Evolutionary conservation across 2,888 invertebrate genomes (phyloP).

Genomic region (Melolontha melolontha): DNA sequence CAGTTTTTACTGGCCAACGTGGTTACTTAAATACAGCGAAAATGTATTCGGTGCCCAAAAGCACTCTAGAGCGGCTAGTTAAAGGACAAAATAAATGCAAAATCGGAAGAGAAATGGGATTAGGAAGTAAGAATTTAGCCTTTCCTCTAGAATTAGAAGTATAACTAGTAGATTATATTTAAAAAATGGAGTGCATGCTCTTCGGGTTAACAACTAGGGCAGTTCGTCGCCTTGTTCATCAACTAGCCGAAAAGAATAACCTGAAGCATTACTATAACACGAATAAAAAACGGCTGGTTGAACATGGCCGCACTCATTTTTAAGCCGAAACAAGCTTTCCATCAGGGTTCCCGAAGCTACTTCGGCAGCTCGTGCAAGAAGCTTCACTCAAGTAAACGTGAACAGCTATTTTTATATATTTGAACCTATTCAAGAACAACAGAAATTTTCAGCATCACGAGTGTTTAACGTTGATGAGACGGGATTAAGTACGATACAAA

Average conservation of each 20-base stretch:
- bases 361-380: too few species aligned
- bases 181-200: conserved; percentile 9
- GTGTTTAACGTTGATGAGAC: too few species aligned
- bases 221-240: too few species aligned
- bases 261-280: conserved; percentile 14
- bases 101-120: not conserved
- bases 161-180: not conserved
- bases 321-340: conserved; percentile 9
- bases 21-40: not conserved
- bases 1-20: too few species aligned
- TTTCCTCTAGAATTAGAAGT: not conserved
- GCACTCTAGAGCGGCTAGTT: not conserved
- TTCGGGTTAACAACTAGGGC: conserved; percentile 21
- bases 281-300: not conserved
- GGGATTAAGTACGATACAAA: too few species aligned
- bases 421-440: not conserved
- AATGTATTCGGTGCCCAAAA: too few species aligned
- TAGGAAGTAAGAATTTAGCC: conserved; percentile 14
- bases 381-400: too few species aligned
- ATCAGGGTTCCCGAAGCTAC: conserved; percentile 1
- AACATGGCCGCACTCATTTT: not conserved
- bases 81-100: not conserved
- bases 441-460: too few species aligned
- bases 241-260: too few species aligned
- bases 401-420: not conserved